Percentiles rank a stretch among this genome's conserved stretches.
These are phyloP conservation scores for Halesus radiatus DNA, from an alignment of 1,140 invertebrate species.

Conservation along the genomic window DNA sequence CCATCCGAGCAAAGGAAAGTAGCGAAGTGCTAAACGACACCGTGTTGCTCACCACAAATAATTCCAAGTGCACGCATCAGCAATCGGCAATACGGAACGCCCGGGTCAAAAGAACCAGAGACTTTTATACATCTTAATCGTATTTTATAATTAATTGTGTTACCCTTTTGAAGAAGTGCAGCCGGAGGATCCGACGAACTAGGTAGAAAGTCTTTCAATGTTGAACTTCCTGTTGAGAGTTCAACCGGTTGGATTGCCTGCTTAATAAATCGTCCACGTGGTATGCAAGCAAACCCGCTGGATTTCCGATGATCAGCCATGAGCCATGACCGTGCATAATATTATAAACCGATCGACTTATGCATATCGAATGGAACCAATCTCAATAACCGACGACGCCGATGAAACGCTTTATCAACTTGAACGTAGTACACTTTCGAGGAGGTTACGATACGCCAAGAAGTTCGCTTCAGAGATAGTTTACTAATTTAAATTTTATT, in stretches of 20 bases:
- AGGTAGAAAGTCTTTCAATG: not conserved
- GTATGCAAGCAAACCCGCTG: not conserved
- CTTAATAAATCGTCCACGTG: not conserved
- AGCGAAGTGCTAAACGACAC: constrained; percentile 2
- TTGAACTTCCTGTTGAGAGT: constrained; percentile 4
- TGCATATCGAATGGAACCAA: too few relatives aligned
- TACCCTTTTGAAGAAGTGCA: not conserved
- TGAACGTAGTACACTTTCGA: too few relatives aligned
- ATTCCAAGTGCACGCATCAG: not conserved
- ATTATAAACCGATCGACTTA: too few relatives aligned
- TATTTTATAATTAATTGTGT: not conserved
- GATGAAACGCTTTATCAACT: too few relatives aligned
- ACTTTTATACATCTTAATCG: not conserved
- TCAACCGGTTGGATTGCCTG: too few relatives aligned
- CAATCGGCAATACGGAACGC: not conserved
- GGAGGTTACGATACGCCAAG: too few relatives aligned
- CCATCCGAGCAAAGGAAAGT: constrained; percentile 5
- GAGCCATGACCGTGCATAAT: not conserved
- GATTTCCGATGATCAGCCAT: too few relatives aligned
- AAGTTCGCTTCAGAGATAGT: too few relatives aligned
- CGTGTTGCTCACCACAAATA: not conserved
- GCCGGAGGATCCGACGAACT: not conserved
- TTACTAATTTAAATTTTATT: too few relatives aligned
- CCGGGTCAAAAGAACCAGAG: not conserved
- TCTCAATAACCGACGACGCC: too few relatives aligned